These are phyloP conservation scores for Drosophila paranaensis DNA, from an alignment of 2,888 invertebrate species.

Conservation along the genomic window DNA sequence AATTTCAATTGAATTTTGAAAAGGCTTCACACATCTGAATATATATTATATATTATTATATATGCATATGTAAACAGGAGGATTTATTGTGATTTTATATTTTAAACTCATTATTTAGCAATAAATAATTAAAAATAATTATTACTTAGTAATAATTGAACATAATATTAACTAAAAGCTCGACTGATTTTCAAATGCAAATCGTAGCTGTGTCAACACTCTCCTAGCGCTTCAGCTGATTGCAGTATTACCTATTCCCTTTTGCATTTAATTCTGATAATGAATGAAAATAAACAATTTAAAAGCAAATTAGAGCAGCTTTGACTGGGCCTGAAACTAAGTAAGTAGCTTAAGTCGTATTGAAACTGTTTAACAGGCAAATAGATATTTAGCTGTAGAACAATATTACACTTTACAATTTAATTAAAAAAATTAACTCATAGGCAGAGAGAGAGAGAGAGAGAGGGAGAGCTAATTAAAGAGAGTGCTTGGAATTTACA, in stretches of 20 bases:
- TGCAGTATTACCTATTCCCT: neutral
- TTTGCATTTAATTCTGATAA: neutral
- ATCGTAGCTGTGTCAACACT: neutral
- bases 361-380: neutral
- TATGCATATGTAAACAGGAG: neutral
- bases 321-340: neutral
- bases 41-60: no score
- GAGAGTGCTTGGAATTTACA: neutral
- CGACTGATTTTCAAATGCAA: neutral
- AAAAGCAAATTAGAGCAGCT: constrained; percentile 19
- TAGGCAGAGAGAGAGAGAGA: no score
- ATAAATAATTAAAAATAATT: neutral
- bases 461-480: neutral
- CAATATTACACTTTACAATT: neutral
- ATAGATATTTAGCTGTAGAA: neutral
- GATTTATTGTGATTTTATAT: neutral
- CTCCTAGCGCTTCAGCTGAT: neutral
- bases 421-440: neutral
- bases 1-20: neutral
- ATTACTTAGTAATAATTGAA: neutral
- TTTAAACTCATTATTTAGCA: neutral
- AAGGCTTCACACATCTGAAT: no score
- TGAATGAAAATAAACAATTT: constrained; percentile 29
- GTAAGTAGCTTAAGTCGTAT: neutral
- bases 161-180: neutral